These are phyloP conservation scores for Drosophila hamatofila DNA, from an alignment of 2,888 invertebrate species.

Conservation along the genomic window DNA sequence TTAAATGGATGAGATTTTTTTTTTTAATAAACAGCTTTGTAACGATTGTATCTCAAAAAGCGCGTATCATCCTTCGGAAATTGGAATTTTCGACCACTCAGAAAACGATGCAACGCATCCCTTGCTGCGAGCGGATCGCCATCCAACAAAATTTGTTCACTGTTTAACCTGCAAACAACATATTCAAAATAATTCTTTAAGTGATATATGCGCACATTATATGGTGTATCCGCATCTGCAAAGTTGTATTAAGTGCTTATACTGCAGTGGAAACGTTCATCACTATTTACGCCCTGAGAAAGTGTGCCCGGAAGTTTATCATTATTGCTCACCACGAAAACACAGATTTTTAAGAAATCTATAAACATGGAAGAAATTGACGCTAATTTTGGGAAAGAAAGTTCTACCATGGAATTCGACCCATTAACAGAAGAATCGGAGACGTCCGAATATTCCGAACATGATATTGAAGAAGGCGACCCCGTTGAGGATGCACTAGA, in stretches of 20 bases:
- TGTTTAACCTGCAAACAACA: slow-evolving; percentile 77
- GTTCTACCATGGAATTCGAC: slow-evolving; percentile 6
- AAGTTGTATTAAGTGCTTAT: slow-evolving; percentile 71
- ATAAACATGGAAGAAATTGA: slow-evolving; percentile 45
- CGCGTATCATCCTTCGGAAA: slow-evolving; percentile 2
- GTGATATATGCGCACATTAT: slow-evolving; percentile 82
- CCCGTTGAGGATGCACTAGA: slow-evolving; percentile 8
- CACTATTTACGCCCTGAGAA: slow-evolving; percentile 55
- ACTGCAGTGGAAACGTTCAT: slow-evolving; percentile 81
- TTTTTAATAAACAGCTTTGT: neutral
- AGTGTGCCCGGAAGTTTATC: slow-evolving; percentile 67
- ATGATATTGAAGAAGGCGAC: slow-evolving; percentile 56
- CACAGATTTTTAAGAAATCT: slow-evolving; percentile 40
- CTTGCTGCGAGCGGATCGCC: slow-evolving; percentile 73
- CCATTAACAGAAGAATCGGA: slow-evolving; percentile 68
- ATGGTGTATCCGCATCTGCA: slow-evolving; percentile 62
- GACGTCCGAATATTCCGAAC: slow-evolving; percentile 81
- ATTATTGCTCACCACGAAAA: slow-evolving; percentile 79
- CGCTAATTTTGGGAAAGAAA: neutral
- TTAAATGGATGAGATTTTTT: slow-evolving; percentile 29
- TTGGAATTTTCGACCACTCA: slow-evolving; percentile 51
- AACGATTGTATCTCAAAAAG: slow-evolving; percentile 9
- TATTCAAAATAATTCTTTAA: slow-evolving; percentile 67
- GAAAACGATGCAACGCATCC: slow-evolving; percentile 83
- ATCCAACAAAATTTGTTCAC: slow-evolving; percentile 60